A percentile compares a stretch with the other conserved stretches of the same genome.
These are phyloP conservation scores for Pomatostomus ruficeps DNA, from an alignment of 2,113 vertebrate species.

Conservation along the genomic window DNA sequence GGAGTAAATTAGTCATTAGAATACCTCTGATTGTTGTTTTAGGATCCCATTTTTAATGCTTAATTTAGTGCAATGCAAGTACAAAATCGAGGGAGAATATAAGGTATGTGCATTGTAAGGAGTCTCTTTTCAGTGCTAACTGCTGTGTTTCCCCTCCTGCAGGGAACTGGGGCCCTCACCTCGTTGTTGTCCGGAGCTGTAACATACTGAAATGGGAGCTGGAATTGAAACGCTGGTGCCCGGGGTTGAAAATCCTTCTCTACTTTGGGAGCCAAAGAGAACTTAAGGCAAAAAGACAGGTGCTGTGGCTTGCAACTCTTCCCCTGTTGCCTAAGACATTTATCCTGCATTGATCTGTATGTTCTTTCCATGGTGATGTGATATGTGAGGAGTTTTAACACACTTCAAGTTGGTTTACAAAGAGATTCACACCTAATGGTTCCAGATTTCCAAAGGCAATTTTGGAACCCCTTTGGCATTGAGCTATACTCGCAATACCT, in stretches of 20 bases:
- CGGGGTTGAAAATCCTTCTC: constrained; percentile 86
- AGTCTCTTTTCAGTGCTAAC: neutral
- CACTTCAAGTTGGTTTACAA: neutral
- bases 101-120: neutral
- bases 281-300: constrained; percentile 83
- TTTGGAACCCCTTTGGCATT: neutral
- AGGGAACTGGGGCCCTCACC: constrained; percentile 92
- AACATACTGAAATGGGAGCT: constrained; percentile 89
- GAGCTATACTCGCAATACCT: neutral
- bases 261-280: constrained; percentile 85
- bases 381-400: neutral
- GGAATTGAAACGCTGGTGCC: constrained; percentile 92
- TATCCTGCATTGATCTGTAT: neutral
- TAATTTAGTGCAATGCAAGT: neutral
- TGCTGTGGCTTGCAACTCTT: constrained; percentile 20
- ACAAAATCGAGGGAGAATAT: neutral
- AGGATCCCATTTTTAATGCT: neutral
- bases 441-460: neutral
- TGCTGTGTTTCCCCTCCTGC: neutral
- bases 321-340: neutral
- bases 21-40: neutral
- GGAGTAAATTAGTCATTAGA: neutral
- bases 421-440: neutral
- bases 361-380: neutral
- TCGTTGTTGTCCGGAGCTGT: constrained; percentile 86